phyloP scores from a whole-genome alignment of 2,113 vertebrate species.

The Indicator indicator region DNA sequence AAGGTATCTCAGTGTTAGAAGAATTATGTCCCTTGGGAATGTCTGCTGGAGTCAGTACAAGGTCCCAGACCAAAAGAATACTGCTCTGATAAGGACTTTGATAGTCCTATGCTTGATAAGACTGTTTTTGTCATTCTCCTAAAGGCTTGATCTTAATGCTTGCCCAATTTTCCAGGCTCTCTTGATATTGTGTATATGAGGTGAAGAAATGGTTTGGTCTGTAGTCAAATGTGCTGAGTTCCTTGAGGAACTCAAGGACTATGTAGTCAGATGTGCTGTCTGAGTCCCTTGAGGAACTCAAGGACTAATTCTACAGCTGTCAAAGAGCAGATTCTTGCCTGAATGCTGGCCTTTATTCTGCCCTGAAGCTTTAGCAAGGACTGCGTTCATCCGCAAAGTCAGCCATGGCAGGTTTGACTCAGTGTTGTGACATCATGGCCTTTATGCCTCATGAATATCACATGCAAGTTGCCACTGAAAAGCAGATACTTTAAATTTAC shows the following conservation, averaged over 20 bases:
- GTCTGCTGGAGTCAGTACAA: not conserved
- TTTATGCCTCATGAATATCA: not conserved
- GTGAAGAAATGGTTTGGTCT: not conserved
- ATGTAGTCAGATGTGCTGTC: not conserved
- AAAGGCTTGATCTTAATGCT: not conserved
- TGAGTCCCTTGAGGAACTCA: accelerated
- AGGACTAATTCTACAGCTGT: not conserved
- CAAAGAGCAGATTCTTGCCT: not conserved
- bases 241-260: accelerated
- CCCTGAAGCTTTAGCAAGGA: not conserved
- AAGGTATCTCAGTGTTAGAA: not conserved
- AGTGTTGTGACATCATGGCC: not conserved
- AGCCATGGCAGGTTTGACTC: not conserved
- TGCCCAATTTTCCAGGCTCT: not conserved
- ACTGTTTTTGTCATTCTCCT: accelerated
- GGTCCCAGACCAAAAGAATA: not conserved
- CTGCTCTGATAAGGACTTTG: not conserved
- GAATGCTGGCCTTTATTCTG: not conserved
- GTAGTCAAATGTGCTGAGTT: not conserved
- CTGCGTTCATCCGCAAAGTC: not conserved
- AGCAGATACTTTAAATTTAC: not conserved
- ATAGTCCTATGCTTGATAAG: not conserved
- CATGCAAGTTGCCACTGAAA: not conserved
- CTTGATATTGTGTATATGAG: not conserved
- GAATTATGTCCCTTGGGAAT: not conserved